Evolutionary conservation across 2,888 invertebrate species (phyloP).

Genomic region (Netelia virgata): DNA sequence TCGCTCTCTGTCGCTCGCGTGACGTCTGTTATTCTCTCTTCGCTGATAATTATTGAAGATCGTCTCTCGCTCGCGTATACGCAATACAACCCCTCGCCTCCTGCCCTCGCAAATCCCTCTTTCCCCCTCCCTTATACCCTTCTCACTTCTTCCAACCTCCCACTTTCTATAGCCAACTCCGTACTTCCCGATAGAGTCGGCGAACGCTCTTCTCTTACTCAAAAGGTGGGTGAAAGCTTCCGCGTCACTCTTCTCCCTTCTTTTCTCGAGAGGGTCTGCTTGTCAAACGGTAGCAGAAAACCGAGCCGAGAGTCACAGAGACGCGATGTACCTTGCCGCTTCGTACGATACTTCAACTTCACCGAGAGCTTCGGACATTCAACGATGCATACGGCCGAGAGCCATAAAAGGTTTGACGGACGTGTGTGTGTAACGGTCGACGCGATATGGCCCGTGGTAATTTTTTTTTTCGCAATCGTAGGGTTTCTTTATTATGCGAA

Average conservation of each 20-base stretch:
- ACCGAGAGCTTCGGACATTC: background rate
- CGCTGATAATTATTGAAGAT: constrained; percentile 82
- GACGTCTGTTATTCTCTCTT: constrained; percentile 60
- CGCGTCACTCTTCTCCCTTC: constrained; percentile 35
- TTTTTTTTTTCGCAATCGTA: background rate
- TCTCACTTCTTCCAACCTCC: constrained; percentile 39
- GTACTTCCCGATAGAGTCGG: constrained; percentile 12
- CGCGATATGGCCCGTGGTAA: background rate
- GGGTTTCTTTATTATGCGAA: background rate
- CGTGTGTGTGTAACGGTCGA: background rate
- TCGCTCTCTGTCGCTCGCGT: constrained; percentile 34
- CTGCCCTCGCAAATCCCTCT: constrained; percentile 1
- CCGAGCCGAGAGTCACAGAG: constrained; percentile 18
- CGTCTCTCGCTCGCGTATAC: constrained; percentile 73
- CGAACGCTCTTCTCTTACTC: constrained; percentile 24
- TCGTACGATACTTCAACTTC: constrained; percentile 31
- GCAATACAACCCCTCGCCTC: background rate
- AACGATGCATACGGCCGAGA: background rate
- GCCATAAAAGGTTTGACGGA: constrained; percentile 3
- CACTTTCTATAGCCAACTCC: constrained; percentile 22
- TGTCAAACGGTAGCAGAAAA: constrained; percentile 23
- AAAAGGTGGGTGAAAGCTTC: constrained; percentile 56
- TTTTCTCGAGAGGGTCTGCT: constrained; percentile 34
- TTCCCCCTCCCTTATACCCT: constrained; percentile 26
- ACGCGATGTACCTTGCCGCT: constrained; percentile 37